These are phyloP conservation scores for Paraplagusia blochii DNA, from an alignment of 2,113 vertebrate genomes.

Conservation along the genomic window DNA sequence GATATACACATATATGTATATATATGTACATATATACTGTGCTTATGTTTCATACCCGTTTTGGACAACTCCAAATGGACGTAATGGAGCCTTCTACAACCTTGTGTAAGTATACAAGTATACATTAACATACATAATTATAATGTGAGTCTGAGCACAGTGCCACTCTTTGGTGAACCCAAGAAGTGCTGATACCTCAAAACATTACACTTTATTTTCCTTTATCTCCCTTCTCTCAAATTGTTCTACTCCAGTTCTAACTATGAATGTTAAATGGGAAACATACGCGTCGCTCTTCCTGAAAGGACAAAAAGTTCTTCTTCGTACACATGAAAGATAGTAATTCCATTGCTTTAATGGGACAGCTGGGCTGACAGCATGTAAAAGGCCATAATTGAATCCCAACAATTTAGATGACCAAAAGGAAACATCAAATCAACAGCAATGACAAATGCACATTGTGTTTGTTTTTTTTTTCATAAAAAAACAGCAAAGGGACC, in stretches of 20 bases:
- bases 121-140: too few species aligned
- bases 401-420: constrained; percentile 64
- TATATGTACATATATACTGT: too few species aligned
- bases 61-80: too few species aligned
- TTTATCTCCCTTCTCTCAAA: not conserved
- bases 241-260: not conserved
- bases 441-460: constrained; percentile 40
- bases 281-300: not conserved
- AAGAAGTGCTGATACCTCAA: not conserved
- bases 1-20: too few species aligned
- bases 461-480: constrained; percentile 51
- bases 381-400: constrained; percentile 71
- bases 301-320: constrained; percentile 6
- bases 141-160: too few species aligned
- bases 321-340: constrained; percentile 42
- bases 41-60: too few species aligned
- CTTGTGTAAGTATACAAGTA: too few species aligned
- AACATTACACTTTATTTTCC: not conserved
- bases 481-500: constrained; percentile 40
- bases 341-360: constrained; percentile 75
- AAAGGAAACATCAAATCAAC: constrained; percentile 56
- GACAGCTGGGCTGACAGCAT: constrained; percentile 69
- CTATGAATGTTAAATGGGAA: not conserved
- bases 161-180: not conserved
- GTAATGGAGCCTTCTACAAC: too few species aligned